These are phyloP conservation scores for Athalia circularis DNA, from an alignment of 2,888 invertebrate species.

Conservation along the genomic window DNA sequence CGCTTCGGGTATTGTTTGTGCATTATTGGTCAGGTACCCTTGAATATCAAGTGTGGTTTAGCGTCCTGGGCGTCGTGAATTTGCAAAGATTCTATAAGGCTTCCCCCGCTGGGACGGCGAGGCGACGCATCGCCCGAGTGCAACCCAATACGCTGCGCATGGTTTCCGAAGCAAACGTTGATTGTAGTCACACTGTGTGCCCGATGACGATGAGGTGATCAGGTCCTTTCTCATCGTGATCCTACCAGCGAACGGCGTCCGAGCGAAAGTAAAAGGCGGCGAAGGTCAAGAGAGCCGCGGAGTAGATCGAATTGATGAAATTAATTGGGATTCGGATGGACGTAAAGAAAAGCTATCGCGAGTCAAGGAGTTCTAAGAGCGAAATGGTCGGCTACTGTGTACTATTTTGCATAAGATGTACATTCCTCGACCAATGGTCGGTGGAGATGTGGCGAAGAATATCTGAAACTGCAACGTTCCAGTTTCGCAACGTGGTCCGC, in stretches of 20 bases:
- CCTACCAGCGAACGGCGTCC: too few relatives aligned
- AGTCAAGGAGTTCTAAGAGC: too few relatives aligned
- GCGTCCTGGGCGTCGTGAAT: conserved; percentile 66
- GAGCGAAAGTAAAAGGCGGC: too few relatives aligned
- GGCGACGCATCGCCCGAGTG: conserved; percentile 44
- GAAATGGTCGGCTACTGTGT: conserved; percentile 46
- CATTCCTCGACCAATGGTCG: conserved; percentile 65
- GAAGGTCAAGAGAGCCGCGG: too few relatives aligned
- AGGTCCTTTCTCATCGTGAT: too few relatives aligned
- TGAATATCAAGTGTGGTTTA: conserved; percentile 70
- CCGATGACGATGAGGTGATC: too few relatives aligned
- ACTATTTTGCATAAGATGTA: conserved; percentile 62
- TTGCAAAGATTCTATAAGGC: conserved; percentile 31
- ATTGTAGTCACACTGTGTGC: too few relatives aligned
- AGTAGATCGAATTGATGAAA: too few relatives aligned
- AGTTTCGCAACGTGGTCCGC: not conserved
- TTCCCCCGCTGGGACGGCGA: conserved; percentile 43
- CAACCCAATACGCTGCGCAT: conserved; percentile 44
- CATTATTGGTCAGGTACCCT: conserved; percentile 63
- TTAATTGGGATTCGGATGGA: too few relatives aligned
- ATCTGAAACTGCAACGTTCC: not conserved
- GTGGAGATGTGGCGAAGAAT: not conserved
- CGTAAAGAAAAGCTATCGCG: conserved; percentile 29
- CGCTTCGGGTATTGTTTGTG: conserved; percentile 64
- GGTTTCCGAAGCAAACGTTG: too few relatives aligned